These are phyloP conservation scores for Calameuta pallipes DNA, from an alignment of 2,888 invertebrate species.

Conservation along the genomic window DNA sequence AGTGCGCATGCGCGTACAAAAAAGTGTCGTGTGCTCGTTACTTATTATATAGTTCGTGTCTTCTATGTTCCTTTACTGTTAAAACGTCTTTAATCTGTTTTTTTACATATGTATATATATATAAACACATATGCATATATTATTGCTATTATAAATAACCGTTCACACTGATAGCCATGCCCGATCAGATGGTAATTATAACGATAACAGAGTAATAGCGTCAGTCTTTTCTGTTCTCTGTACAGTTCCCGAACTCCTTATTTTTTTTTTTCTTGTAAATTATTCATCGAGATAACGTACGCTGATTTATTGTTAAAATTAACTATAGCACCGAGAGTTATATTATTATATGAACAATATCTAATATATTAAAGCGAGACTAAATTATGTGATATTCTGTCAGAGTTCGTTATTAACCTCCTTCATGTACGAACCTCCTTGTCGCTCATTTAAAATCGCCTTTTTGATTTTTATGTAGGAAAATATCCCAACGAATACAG, in stretches of 20 bases:
- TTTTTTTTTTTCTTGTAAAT: slow-evolving; percentile 39
- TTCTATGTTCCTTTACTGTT: slow-evolving; percentile 42
- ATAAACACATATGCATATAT: neutral
- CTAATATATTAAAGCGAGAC: slow-evolving; percentile 55
- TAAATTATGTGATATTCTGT: slow-evolving; percentile 43
- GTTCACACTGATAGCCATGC: neutral
- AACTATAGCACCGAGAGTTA: slow-evolving; percentile 44
- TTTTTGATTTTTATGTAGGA: neutral
- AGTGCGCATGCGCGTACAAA: neutral
- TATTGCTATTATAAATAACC: neutral
- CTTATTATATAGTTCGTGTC: slow-evolving; percentile 29
- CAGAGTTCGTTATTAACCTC: neutral
- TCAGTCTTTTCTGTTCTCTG: neutral
- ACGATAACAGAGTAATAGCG: neutral
- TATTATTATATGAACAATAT: slow-evolving; percentile 52
- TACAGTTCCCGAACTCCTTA: neutral
- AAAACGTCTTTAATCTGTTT: slow-evolving; percentile 23
- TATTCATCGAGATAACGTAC: slow-evolving; percentile 31
- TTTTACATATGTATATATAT: neutral
- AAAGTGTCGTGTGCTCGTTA: slow-evolving; percentile 36
- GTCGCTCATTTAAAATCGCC: neutral
- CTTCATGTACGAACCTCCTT: neutral
- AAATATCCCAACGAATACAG: too few species aligned
- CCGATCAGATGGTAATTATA: neutral
- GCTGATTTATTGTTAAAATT: slow-evolving; percentile 41